Percentiles rank a stretch among this genome's conserved stretches.
These are phyloP conservation scores for Galbula dea DNA, from an alignment of 2,113 vertebrate species.

Conservation along the genomic window DNA sequence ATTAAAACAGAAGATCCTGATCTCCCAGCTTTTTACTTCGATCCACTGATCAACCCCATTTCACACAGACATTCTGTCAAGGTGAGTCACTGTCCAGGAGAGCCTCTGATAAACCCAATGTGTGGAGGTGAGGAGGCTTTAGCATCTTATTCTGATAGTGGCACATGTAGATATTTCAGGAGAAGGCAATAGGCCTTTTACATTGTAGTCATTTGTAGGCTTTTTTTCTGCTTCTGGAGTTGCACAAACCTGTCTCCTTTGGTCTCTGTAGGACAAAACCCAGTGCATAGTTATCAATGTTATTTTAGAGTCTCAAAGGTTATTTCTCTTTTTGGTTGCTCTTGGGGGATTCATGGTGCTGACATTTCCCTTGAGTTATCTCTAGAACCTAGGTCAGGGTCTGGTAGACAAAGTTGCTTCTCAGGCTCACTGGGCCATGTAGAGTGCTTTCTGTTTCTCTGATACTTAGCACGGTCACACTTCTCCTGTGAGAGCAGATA, in stretches of 20 bases:
- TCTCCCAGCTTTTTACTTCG: slow-evolving; percentile 97
- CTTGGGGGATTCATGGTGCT: background rate
- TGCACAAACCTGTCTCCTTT: background rate
- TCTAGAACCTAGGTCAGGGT: accelerated
- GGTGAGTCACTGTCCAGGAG: slow-evolving; percentile 67
- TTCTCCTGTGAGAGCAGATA: background rate
- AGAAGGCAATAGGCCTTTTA: background rate
- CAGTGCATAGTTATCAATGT: background rate
- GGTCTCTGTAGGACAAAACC: background rate
- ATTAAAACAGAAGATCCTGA: slow-evolving; percentile 99
- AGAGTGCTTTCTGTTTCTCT: background rate
- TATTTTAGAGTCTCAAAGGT: background rate
- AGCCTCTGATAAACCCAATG: accelerated
- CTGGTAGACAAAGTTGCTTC: background rate
- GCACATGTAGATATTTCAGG: background rate
- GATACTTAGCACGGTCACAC: background rate
- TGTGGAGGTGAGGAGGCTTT: background rate
- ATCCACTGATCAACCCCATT: slow-evolving; percentile 97
- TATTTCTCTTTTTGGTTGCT: background rate
- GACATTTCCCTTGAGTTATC: background rate
- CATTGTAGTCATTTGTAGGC: background rate
- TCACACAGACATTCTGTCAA: slow-evolving; percentile 98
- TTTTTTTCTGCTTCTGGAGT: background rate
- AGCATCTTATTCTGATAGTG: background rate
- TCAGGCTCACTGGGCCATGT: background rate